These are phyloP conservation scores for Rotaria macrura DNA, from an alignment of 2,888 invertebrate species.

Conservation along the genomic window DNA sequence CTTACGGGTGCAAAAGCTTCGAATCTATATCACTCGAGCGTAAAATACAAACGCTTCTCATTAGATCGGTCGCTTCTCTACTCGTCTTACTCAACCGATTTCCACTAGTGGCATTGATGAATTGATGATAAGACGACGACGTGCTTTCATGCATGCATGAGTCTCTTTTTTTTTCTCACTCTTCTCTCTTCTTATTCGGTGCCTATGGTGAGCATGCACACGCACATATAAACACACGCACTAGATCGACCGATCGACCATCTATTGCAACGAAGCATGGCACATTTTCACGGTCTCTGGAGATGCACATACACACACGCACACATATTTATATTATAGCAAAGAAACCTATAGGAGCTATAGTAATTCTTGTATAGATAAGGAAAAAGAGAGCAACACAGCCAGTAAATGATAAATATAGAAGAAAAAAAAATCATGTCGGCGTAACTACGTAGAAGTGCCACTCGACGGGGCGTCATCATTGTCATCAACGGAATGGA, in stretches of 20 bases:
- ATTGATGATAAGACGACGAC: slow-evolving; percentile 14
- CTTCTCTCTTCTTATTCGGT: not conserved
- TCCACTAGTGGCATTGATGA: slow-evolving; percentile 3
- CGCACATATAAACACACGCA: not conserved
- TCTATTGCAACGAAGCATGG: not conserved
- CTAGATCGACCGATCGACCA: not conserved
- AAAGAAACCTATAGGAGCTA: not conserved
- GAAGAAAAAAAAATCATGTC: not conserved
- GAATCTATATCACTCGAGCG: not conserved
- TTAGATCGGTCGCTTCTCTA: not conserved
- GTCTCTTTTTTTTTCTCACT: not conserved
- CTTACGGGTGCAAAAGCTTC: not conserved
- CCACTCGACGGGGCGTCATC: not conserved
- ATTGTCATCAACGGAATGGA: not conserved
- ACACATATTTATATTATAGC: not conserved
- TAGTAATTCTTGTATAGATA: not conserved
- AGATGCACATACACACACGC: not conserved
- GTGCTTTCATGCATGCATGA: slow-evolving; percentile 8
- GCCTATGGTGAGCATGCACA: not conserved
- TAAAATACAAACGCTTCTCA: not conserved
- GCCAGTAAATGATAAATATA: not conserved
- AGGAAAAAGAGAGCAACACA: not conserved
- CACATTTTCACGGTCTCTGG: slow-evolving; percentile 8
- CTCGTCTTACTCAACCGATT: not conserved
- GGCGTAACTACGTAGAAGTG: not conserved